A percentile compares a stretch with the other conserved stretches of the same genome.
phyloP scores from a whole-genome alignment of 2,113 vertebrate species.

The Scalopus aquaticus region DNA sequence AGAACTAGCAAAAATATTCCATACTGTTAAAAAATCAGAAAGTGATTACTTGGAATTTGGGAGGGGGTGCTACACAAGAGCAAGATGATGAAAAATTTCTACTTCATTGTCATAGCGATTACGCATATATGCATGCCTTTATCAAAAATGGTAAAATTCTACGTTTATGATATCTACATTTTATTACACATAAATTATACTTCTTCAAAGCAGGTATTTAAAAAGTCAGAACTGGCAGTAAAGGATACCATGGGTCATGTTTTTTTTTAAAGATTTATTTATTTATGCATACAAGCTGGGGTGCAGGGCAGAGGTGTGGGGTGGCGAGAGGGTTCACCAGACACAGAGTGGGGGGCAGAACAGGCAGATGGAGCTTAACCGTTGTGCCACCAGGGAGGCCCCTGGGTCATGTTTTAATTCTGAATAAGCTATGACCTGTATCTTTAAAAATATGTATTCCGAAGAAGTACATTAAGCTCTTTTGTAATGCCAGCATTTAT shows the following conservation, averaged over 20 bases:
- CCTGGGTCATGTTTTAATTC: background rate
- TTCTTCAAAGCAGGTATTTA: background rate
- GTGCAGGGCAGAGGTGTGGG: too few species aligned
- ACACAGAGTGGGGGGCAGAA: too few species aligned
- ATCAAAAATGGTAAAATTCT: background rate
- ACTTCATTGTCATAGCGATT: background rate
- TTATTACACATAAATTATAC: background rate
- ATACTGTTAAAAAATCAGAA: background rate
- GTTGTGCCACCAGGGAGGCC: too few species aligned
- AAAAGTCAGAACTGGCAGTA: background rate
- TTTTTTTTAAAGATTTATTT: too few species aligned
- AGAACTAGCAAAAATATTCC: background rate
- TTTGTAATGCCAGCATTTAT: constrained; percentile 7
- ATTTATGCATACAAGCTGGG: too few species aligned
- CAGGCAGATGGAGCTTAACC: too few species aligned
- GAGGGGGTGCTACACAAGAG: background rate
- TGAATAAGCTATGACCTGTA: background rate
- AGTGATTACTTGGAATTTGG: background rate
- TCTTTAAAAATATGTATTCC: background rate
- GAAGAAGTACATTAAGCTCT: background rate
- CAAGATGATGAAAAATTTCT: background rate
- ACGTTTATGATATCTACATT: background rate
- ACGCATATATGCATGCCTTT: background rate
- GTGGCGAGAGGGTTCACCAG: too few species aligned
- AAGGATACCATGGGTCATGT: background rate